Evolutionary conservation across 2,888 invertebrate genomes (phyloP).

Genomic region (Allophyes oxyacanthae): DNA sequence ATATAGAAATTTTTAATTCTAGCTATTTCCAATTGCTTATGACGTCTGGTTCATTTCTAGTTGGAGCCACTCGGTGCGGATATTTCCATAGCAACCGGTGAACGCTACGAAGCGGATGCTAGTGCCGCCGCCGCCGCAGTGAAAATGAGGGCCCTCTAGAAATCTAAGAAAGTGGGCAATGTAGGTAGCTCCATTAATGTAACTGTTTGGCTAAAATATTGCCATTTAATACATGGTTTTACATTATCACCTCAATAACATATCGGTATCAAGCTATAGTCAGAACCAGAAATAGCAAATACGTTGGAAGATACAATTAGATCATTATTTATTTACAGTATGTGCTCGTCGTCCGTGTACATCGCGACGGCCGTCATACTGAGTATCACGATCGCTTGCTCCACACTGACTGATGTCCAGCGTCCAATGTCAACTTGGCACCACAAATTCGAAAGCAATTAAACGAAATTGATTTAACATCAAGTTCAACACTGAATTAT

Average conservation of each 20-base stretch:
- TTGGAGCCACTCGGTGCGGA: constrained; percentile 59
- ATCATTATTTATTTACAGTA: constrained; percentile 88
- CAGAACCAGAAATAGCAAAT: constrained; percentile 81
- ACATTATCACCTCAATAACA: constrained; percentile 20
- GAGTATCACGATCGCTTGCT: constrained; percentile 71
- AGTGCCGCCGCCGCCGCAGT: constrained; percentile 64
- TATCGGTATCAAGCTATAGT: constrained; percentile 52
- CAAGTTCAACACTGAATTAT: constrained; percentile 34
- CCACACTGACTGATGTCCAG: constrained; percentile 71
- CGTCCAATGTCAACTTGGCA: constrained; percentile 77
- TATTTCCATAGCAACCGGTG: constrained; percentile 68
- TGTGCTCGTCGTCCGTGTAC: constrained; percentile 61
- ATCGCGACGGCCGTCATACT: constrained; percentile 68
- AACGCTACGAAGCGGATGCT: constrained; percentile 65
- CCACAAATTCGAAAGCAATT: constrained; percentile 64
- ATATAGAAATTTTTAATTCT: constrained; percentile 7
- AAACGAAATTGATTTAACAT: constrained; percentile 50
- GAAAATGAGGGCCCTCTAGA: constrained; percentile 81
- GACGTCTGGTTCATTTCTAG: constrained; percentile 49
- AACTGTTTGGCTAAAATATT: constrained; percentile 49
- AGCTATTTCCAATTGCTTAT: constrained; percentile 33
- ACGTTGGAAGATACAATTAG: constrained; percentile 81
- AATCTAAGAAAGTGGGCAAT: constrained; percentile 80
- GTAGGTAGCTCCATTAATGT: constrained; percentile 42
- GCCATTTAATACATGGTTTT: constrained; percentile 27